phyloP scores from a whole-genome alignment of 2,113 vertebrate species.

The Dascyllus trimaculatus region DNA sequence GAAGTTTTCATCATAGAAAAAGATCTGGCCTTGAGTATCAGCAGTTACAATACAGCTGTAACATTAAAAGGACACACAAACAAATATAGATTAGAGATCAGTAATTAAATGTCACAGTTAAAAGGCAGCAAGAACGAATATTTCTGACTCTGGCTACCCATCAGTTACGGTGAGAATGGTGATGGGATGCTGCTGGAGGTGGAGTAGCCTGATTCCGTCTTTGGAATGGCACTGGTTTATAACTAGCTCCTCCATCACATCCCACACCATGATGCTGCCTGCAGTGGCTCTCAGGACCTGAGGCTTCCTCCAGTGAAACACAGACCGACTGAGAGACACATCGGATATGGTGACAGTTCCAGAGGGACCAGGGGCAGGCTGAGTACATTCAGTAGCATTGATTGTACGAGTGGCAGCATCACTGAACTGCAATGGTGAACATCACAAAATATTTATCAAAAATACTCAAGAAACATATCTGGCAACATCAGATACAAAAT shows the following conservation, averaged over 20 bases:
- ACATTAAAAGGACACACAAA: constrained; percentile 16
- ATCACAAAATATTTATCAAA: neutral
- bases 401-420: neutral
- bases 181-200: constrained; percentile 87
- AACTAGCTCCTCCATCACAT: neutral
- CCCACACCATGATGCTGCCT: constrained; percentile 90
- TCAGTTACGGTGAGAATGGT: constrained; percentile 86
- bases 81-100: constrained; percentile 13
- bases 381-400: neutral
- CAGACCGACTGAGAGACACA: constrained; percentile 85
- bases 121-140: neutral
- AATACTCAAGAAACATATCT: neutral
- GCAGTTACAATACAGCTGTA: constrained; percentile 90
- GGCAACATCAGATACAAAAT: neutral
- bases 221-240: constrained; percentile 17
- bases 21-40: constrained; percentile 86
- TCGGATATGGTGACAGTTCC: constrained; percentile 84
- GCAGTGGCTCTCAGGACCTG: constrained; percentile 85
- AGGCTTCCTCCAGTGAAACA: constrained; percentile 84
- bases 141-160: constrained; percentile 76
- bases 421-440: constrained; percentile 5
- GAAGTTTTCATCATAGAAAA: constrained; percentile 88
- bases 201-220: constrained; percentile 76
- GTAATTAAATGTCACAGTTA: neutral
- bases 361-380: neutral